A percentile compares a stretch with the other conserved stretches of the same genome.
Evolutionary conservation across 2,797 vertebrate genomes (phyloP).

Genomic region (Ibycter americanus): DNA sequence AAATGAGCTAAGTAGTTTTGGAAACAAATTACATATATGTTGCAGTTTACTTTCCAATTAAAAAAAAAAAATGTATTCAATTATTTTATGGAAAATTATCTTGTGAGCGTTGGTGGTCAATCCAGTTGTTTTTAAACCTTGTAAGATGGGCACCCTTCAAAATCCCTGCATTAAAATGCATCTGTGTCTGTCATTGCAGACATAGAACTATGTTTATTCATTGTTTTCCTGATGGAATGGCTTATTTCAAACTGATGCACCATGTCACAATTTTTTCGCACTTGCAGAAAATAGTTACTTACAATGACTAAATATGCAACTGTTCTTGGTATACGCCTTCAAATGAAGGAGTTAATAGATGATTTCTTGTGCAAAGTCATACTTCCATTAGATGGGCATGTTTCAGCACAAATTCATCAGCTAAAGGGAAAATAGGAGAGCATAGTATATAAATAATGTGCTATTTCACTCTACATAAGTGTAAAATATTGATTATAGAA

Average conservation of each 20-base stretch:
- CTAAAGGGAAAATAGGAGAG: neutral
- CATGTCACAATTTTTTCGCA: neutral
- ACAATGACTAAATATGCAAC: slow-evolving; percentile 33
- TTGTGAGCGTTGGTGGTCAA: neutral
- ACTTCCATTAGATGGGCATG: neutral
- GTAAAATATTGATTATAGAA: neutral
- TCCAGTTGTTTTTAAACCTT: neutral
- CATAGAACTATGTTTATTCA: neutral
- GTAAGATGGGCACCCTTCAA: neutral
- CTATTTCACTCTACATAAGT: neutral
- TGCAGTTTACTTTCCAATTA: neutral
- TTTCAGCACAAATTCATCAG: slow-evolving; percentile 29
- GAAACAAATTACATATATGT: neutral
- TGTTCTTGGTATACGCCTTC: neutral
- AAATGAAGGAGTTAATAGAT: neutral
- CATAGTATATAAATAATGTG: neutral
- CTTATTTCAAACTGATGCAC: neutral
- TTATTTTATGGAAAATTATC: neutral
- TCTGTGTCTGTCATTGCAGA: neutral
- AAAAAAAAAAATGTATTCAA: neutral
- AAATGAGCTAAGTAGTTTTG: neutral
- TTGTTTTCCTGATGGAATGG: neutral
- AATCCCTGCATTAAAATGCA: neutral
- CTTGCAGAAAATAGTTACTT: slow-evolving; percentile 51
- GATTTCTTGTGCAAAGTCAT: neutral